Evolutionary conservation across 2,113 vertebrate species (phyloP), one percentile per base, ranked within the genome.

Genomic region (Arvicanthis niloticus): DNA sequence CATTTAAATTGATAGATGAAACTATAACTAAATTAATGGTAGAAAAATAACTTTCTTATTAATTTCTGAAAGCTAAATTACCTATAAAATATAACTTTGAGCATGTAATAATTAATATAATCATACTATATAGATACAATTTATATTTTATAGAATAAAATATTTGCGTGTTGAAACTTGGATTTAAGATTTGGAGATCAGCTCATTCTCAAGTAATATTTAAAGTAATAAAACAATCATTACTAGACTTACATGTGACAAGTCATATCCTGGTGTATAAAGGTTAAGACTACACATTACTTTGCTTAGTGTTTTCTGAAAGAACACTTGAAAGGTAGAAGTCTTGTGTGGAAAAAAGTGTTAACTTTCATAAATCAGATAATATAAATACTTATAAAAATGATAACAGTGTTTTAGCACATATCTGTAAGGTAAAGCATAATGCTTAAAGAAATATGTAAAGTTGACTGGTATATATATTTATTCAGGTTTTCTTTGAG

Each of bases 1-100:
- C 98, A 98, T 96, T 97, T 98, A 98, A 98, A 98, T 98, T 98
- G 96, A 97, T 95, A 97, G 95, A 45, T 68, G 42, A 10, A 97
- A 58, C 51, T 96, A 88, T 97, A 98, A 98, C 97, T 97, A 58
- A 98, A 91, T 98, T 34, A 97, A 98, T 0, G 72, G 9, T 98
- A 97, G 98, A 97, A 98, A 97, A 65, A 82, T 97, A 97, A 97
- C 76, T 96, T 96, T 19, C 87, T 91, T 97, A 93, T 91, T 13
- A 0, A 19, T 98, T 98, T 97, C 77, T 97, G 58, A 89, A 97
- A 97, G 97, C 97, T 98, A 89, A 97, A 97, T 98, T 97, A 96
- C 76, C 97, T 94, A 94, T 91, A 87, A 96, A 95, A 96, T 97
- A 56, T n/a, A 96, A 94, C 12, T 88, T 73, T 96, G 85, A 95